Base-by-base conservation (phyloP, 53 echinoderm and acorn worm species). In the Hippasteria phrygiana region DNA sequence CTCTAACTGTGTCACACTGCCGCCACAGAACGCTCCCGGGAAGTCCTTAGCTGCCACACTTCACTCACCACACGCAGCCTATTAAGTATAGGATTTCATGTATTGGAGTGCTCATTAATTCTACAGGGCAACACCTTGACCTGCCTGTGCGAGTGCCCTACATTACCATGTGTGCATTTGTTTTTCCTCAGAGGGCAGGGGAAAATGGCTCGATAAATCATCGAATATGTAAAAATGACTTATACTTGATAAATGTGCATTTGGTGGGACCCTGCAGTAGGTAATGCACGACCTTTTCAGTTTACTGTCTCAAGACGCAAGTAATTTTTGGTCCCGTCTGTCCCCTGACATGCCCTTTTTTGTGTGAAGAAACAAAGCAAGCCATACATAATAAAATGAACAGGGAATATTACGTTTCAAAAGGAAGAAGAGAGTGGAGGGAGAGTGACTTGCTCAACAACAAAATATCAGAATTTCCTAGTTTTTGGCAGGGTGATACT, bases 101-200 rank as follows among this genome's bases (percentile, higher is more conserved):
- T 84, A 70, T 84, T 69, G 48, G 84, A 84, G 84, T 84, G 84
- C 70, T 84, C 84, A 84, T 84, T 84, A 84, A 84, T 84, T 84
- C 69, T 35, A 37, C 43, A 34, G 84, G 84, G 47, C 69, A 84
- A 47, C 67, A 43, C 35, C 69, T 45, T 84, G 84, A 84, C 84
- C 84, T 70, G 69, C 34, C 70, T 69, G 84, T 69, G 70, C 47
- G 26, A 48, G 51, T 34, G 71, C 33, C 84, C 84, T 84, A 70
- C 84, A 84, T 84, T 50, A 50, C 47, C 67, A 67, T 70, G 70
- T 84, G 84, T 69, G 69, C 48, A 45, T 67, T 32, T 32, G 41
- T 75, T 32, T 75, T 51, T 50, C 75, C 75, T 29, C 51, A n/a
- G 31, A 43, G 48, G 50, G 22, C 20, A 1, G 33, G 20, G 18